Evolutionary conservation across 1,140 invertebrate species (phyloP).

Genomic region (Ruditapes philippinarum): DNA sequence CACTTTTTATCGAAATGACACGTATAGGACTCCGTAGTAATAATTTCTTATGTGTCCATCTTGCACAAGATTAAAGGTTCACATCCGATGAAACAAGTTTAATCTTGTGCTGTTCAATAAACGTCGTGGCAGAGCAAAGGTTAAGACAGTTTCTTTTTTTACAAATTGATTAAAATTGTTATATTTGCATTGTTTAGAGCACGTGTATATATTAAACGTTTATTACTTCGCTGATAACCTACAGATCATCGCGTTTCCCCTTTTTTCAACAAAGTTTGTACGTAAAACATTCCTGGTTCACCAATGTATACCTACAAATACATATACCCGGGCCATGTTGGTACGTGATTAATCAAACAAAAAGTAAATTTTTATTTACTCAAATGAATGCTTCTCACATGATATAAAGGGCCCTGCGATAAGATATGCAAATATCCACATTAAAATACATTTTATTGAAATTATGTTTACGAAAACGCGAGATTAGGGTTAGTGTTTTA

Average conservation of each 20-base stretch:
- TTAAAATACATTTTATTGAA: conserved; percentile 65
- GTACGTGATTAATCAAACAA: conserved; percentile 21
- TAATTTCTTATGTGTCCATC: no score
- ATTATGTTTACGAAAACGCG: not conserved
- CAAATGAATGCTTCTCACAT: conserved; percentile 45
- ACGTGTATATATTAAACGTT: conserved; percentile 4
- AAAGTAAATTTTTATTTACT: conserved; percentile 40
- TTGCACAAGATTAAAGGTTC: no score
- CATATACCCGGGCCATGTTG: not conserved
- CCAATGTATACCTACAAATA: not conserved
- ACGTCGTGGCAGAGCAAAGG: not conserved
- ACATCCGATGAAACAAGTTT: no score
- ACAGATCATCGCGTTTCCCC: not conserved
- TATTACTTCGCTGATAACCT: conserved; percentile 25
- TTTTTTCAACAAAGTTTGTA: not conserved
- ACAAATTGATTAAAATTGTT: conserved; percentile 13
- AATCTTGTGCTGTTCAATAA: not conserved
- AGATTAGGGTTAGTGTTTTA: conserved; percentile 47
- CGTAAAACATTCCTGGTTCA: conserved; percentile 1
- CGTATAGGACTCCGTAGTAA: no score
- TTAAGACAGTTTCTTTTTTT: not conserved
- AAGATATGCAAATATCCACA: conserved; percentile 58
- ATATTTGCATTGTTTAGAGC: not conserved
- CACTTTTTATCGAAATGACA: no score
- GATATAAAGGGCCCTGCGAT: conserved; percentile 13